A percentile compares a stretch with the other conserved stretches of the same genome.
Conservation (phyloP, 2,888 invertebrate genomes). For the Chrysolina americana region DNA sequence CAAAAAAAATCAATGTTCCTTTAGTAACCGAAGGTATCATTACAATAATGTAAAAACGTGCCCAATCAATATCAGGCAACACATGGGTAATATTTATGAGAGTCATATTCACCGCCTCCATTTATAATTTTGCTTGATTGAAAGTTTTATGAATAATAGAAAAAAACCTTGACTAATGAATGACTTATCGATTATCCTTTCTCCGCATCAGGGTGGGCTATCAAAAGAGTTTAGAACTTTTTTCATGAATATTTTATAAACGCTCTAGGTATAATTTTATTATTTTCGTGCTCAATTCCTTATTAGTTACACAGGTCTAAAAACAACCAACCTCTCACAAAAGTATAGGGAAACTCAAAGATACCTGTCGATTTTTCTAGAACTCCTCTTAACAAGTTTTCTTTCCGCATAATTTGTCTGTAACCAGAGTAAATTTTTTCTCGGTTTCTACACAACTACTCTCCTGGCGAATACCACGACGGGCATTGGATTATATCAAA, state of each 20-base stretch:
- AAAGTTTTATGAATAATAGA: neutral
- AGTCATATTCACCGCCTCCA: neutral
- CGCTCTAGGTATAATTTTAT: neutral
- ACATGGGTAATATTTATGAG: neutral
- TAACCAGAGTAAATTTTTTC: no score
- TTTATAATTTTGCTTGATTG: neutral
- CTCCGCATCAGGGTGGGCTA: neutral
- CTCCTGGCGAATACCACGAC: no score
- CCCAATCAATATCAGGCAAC: neutral
- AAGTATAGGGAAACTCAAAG: no score
- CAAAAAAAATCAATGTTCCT: neutral
- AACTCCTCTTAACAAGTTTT: no score
- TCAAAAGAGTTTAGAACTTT: neutral
- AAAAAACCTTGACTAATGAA: neutral
- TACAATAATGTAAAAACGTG: neutral
- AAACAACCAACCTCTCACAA: no score
- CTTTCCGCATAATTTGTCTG: no score
- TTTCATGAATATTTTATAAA: neutral
- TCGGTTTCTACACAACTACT: no score
- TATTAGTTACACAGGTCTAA: no score
- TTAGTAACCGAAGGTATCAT: neutral
- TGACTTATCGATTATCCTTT: neutral
- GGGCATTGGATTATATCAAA: no score
- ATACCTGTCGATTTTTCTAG: no score
- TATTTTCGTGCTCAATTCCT: neutral